These are phyloP conservation scores for Leptarthrus brevirostris DNA, from an alignment of 2,888 invertebrate species.

Conservation along the genomic window DNA sequence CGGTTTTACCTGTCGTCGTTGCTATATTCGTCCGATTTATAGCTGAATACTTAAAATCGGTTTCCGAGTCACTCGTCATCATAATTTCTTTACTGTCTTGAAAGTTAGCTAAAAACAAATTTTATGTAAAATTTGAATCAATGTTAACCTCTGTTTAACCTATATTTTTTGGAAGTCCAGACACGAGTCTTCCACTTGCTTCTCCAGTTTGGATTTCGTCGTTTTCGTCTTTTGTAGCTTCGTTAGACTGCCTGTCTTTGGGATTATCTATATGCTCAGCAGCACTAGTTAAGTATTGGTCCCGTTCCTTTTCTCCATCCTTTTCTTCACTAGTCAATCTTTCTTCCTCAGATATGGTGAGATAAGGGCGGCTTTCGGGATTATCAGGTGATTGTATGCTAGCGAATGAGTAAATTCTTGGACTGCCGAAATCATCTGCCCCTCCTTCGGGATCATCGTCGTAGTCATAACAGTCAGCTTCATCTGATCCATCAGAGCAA, in stretches of 20 bases:
- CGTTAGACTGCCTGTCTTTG: conserved; percentile 4
- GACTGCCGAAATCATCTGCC: conserved; percentile 57
- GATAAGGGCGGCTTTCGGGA: conserved; percentile 58
- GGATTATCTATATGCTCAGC: conserved; percentile 50
- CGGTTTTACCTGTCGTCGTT: conserved; percentile 27
- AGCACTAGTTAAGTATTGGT: conserved; percentile 53
- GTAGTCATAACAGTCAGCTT: conserved; percentile 69
- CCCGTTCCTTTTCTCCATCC: conserved; percentile 41
- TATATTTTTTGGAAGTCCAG: conserved; percentile 52
- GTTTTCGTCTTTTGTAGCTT: conserved; percentile 42
- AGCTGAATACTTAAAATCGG: conserved; percentile 64
- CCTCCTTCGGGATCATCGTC: conserved; percentile 60
- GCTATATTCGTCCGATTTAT: conserved; percentile 48
- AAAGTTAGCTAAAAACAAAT: conserved; percentile 66
- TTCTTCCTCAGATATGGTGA: conserved; percentile 58
- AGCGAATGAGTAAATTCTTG: conserved; percentile 63
- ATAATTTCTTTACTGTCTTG: conserved; percentile 73
- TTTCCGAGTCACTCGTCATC: conserved; percentile 71
- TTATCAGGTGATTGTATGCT: conserved; percentile 63
- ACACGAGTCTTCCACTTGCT: conserved; percentile 52
- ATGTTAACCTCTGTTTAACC: conserved; percentile 35
- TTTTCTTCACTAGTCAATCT: conserved; percentile 51
- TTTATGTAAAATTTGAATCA: neutral
- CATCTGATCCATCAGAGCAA: conserved; percentile 74
- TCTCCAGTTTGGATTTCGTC: conserved; percentile 55